A percentile compares a stretch with the other conserved stretches of the same genome.
phyloP scores from a whole-genome alignment of 1,140 invertebrate genomes.

The Drosophila subobscura region DNA sequence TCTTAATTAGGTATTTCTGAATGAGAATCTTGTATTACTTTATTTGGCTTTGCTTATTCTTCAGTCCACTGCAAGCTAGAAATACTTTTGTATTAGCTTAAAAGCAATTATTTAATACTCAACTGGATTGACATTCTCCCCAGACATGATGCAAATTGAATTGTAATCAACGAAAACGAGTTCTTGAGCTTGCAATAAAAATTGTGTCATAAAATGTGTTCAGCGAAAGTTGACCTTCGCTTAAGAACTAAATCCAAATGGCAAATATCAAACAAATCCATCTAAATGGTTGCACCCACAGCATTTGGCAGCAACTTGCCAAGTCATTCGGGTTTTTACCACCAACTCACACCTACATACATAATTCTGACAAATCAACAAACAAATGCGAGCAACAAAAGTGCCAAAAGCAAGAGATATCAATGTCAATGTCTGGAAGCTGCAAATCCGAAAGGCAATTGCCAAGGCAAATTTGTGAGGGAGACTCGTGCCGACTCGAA shows the following conservation, averaged over 20 bases:
- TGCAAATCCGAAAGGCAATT: slow-evolving; percentile 67
- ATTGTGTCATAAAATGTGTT: slow-evolving; percentile 16
- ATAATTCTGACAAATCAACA: slow-evolving; percentile 46
- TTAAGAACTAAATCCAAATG: slow-evolving; percentile 18
- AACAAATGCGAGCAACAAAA: slow-evolving; percentile 23
- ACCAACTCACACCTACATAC: slow-evolving; percentile 4
- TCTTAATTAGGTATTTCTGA: too few relatives aligned
- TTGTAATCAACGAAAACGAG: slow-evolving; percentile 35
- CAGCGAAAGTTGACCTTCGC: slow-evolving; percentile 31
- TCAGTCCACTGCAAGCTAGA: too few relatives aligned
- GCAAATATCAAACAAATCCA: slow-evolving; percentile 13
- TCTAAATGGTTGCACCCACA: slow-evolving; percentile 43
- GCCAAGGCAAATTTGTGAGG: slow-evolving; percentile 56
- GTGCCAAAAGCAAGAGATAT: slow-evolving; percentile 24
- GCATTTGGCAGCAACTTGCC: slow-evolving; percentile 44
- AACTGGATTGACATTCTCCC: slow-evolving; percentile 6
- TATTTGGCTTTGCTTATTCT: too few relatives aligned
- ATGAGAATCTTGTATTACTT: too few relatives aligned
- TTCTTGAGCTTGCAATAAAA: slow-evolving; percentile 43
- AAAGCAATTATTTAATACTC: neutral
- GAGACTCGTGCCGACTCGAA: neutral
- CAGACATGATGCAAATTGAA: neutral
- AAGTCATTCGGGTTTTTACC: slow-evolving; percentile 56
- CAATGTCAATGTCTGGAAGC: slow-evolving; percentile 52
- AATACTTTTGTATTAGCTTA: too few relatives aligned